Base-by-base conservation (phyloP, 2,888 invertebrate genomes). In the Carpatolechia fugitivella region DNA sequence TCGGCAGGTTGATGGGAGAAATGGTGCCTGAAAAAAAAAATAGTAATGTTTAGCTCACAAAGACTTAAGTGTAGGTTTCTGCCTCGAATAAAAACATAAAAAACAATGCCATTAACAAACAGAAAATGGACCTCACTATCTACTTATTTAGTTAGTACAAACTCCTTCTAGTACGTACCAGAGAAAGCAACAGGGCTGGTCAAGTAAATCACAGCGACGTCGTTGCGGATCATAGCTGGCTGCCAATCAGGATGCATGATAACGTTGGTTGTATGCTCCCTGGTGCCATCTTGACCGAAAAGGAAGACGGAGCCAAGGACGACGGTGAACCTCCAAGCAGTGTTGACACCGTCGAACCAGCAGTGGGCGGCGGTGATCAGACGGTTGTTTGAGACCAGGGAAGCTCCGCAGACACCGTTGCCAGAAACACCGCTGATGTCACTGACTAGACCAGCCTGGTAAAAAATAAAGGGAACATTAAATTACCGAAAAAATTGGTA, bases 301-400 rank as follows among this genome's bases (percentile, higher is more conserved):
- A 82, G 60, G 0, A 63, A 31, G 3, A 54, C 56, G 6, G 81
- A 73, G 10, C 79, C 83, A 0, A 83, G 72, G 0, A 82, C 73
- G 0, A 82, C 78, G 2, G 67, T 75, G 13, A 78, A 54, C 18
- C 64, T 63, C 72, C 74, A 77, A 1, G 68, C 82, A 46, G 78
- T 79, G 60, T 76, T 64, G 0, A 18, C 0, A n/a, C 84, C 84
- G 47, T 84, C 84, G 35, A 56, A 71, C 83, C 83, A 84, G 62
- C 83, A 84, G 58, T 83, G 83, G n/a, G 82, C 83, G 31, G 83
- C 83, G 0, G 82, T 82, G 10, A 77, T 29, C 0, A 80, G 63
- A 7, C 74, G 67, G 50, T 60, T 62, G 1, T 55, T 3, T 18
- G 59, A 71, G 35, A 83, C 20, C 0, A 84, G 63, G 2, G 78